Base-by-base conservation (phyloP, 2,113 vertebrate genomes). In the Barnardius zonarius region DNA sequence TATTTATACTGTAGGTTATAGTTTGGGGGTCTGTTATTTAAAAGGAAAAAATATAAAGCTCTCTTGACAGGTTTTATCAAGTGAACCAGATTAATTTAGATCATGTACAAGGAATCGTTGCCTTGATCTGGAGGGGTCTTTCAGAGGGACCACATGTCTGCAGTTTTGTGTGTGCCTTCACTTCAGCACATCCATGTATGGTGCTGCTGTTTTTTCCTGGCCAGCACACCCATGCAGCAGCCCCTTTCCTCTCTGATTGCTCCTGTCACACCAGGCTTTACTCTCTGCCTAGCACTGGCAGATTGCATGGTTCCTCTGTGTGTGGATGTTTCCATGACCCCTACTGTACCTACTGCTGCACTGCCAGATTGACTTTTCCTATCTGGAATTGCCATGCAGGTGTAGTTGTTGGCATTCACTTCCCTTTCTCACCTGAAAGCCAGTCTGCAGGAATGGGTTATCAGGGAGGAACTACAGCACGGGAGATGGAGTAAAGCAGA, bases 381-480 rank as follows among this genome's bases (percentile, higher is more conserved):
- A 30, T 33, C 18, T 22, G 20, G 33, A 66, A 25, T 9, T 66
- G 7, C 41, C 44, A 2, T 4, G 5, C 13, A 51, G n/a, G 43
- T 61, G 1, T 25, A 39, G 33, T 59, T 81, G 48, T 46, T 74
- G 49, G 30, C 39, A 1, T 37, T 80, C 12, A 23, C 18, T 80
- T 63, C 17, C 6, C 23, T 30, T 51, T 70, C 31, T 82, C 23
- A 14, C 49, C 39, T 52, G 37, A 74, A 77, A 46, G 31, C 17
- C 13, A 6, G 4, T 6, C 44, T n/a, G 67, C 24, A 68, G 48
- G 31, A 37, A 4, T 5, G 54, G 54, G 12, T 19, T 67, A 7
- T 39, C 16, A 2, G 30, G 39, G 43, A n/a, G 59, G 25, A 88
- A 1, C 18, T 28, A 0, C 15, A 46, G 41, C 31, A 12, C 0